Evolutionary conservation across 2,113 vertebrate genomes (phyloP).

Genomic region (Halcyon malimbica): DNA sequence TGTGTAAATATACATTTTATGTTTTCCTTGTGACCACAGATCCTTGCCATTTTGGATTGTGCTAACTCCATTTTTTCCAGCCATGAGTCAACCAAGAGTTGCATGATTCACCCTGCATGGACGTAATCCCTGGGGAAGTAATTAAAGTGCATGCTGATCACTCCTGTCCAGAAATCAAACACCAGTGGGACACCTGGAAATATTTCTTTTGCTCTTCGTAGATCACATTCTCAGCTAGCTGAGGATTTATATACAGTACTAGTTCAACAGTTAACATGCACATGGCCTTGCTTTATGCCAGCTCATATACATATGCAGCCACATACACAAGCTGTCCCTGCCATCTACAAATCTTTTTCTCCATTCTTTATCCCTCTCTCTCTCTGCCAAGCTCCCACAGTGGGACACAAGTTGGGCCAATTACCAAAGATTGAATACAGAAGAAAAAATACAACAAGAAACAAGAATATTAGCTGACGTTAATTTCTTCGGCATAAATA

Average conservation of each 20-base stretch:
- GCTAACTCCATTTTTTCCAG: constrained; percentile 42
- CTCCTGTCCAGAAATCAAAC: neutral
- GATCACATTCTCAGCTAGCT: neutral
- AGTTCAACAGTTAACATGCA: constrained; percentile 23
- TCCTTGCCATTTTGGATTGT: constrained; percentile 3
- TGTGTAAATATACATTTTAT: constrained; percentile 26
- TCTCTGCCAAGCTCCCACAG: constrained; percentile 47
- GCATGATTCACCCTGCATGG: constrained; percentile 47
- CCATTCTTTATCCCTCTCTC: neutral
- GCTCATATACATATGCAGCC: constrained; percentile 26
- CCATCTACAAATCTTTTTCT: constrained; percentile 56
- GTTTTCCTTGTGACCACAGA: constrained; percentile 35
- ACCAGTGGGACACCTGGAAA: neutral
- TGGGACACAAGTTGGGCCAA: constrained; percentile 41
- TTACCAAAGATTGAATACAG: constrained; percentile 33
- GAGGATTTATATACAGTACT: neutral
- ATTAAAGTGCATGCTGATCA: neutral
- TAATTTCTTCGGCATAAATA: constrained; percentile 49
- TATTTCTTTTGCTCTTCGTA: neutral
- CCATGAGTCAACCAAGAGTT: constrained; percentile 19
- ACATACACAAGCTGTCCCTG: constrained; percentile 48
- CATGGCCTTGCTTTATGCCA: constrained; percentile 16
- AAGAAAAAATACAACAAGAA: constrained; percentile 36
- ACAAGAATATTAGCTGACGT: constrained; percentile 25
- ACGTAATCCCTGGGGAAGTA: neutral